Conservation (phyloP, 2,113 vertebrate genomes). For the Platycercus adscitus region DNA sequence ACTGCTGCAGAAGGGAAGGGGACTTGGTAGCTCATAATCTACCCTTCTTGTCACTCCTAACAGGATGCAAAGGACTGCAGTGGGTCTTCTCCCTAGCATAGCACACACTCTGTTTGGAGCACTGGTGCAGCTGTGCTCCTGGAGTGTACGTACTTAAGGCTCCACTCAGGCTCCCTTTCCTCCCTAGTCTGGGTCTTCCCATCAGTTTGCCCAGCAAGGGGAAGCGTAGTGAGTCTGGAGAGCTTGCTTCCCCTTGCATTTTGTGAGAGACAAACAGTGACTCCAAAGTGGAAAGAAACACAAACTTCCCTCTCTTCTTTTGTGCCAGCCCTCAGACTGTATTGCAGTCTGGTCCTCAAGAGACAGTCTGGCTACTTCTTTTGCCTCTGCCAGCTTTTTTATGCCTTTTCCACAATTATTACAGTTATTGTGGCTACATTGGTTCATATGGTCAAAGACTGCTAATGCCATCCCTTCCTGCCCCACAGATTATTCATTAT, state of each 20-base stretch:
- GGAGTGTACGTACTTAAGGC: not conserved
- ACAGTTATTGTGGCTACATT: not conserved
- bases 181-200: not conserved
- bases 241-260: not conserved
- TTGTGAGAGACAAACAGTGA: not conserved
- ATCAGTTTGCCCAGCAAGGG: not conserved
- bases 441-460: not conserved
- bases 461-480: not conserved
- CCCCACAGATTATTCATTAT: not conserved
- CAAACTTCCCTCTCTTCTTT: not conserved
- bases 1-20: not conserved
- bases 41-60: not conserved
- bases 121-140: not conserved
- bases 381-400: slow-evolving; percentile 16
- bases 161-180: not conserved
- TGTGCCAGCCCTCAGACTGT: not conserved
- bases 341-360: not conserved
- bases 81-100: not conserved
- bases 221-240: not conserved
- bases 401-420: not conserved
- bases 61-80: not conserved
- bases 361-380: not conserved
- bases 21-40: not conserved
- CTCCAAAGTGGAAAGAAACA: not conserved
- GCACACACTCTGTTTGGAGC: not conserved